Base-by-base conservation (phyloP, 64 coral and sea anemone genomes). In the Montipora efflorescens region DNA sequence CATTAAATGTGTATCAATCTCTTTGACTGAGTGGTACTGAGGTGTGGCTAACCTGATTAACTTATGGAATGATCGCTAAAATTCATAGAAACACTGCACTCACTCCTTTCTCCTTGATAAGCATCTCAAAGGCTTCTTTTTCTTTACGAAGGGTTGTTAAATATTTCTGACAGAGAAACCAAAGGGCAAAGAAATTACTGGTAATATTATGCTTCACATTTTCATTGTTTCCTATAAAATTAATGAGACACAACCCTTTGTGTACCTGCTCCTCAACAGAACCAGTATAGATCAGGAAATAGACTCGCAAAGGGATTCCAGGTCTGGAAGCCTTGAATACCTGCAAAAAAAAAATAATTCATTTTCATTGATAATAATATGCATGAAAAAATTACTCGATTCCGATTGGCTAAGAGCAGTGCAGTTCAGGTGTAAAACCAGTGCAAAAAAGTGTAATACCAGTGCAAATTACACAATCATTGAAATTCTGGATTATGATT, bases 261-360 rank as follows among this genome's bases (percentile, higher is more conserved):
- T 2, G 20, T 94, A 94, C 98, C 92, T 99, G 98, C 69, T 99
- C 98, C 79, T 99, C 98, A 7, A 99, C 98, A 7, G 98, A 99
- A 52, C 98, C 98, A 8, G 98, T 79, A 67, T 99, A 99, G 10
- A 99, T 96, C 74, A 99, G 88, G 57, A 99, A 99, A 81, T 99
- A 99, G 0, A 99, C 94, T 43, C 98, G 88, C 23, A 99, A 67
- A 16, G 98, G 95, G 47, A 99, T 78, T 52, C 98, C 98, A 87
- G 98, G 95, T 90, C 95, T 81, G 49, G 98, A 92, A 4, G 98
- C 98, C 82, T 96, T 99, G 75, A 92, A 99, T 69, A 99, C 92
- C 98, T 99, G 53, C 47, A 11, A 14, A 14, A 11, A 91, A 4
- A 91, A 4, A 88, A 89, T 49, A 36, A 2, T 36, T 36, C 36